A percentile compares a stretch with the other conserved stretches of the same genome.
Conservation (phyloP, 2,888 invertebrate genomes). For the Coelogynopora nodosa region DNA sequence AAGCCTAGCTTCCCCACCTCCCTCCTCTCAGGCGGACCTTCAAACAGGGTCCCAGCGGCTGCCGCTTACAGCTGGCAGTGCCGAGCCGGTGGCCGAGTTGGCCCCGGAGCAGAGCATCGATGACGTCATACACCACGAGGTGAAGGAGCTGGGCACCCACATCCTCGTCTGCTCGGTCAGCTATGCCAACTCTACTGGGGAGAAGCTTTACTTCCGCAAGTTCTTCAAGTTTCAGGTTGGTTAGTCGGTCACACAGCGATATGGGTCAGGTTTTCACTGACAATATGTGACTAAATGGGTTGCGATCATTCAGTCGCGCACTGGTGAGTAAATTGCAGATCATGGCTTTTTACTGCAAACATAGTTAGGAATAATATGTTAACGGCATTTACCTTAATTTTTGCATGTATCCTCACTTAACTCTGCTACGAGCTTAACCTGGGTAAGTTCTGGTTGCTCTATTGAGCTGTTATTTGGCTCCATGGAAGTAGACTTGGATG, state of each 20-base stretch:
- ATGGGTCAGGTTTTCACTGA: background rate
- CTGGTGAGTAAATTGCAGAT: too few relatives aligned
- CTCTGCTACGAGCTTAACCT: too few relatives aligned
- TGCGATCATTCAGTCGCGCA: too few relatives aligned
- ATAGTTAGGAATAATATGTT: too few relatives aligned
- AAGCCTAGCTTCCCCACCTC: too few relatives aligned
- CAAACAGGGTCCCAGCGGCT: conserved; percentile 85
- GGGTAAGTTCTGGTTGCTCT: too few relatives aligned
- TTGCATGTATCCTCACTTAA: too few relatives aligned
- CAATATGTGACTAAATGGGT: conserved; percentile 85
- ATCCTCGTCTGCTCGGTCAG: conserved; percentile 93
- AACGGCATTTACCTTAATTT: too few relatives aligned
- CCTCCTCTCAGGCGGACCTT: conserved; percentile 74
- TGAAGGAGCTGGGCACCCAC: conserved; percentile 96
- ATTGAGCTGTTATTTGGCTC: too few relatives aligned
- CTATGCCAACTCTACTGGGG: conserved; percentile 72
- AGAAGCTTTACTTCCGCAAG: conserved; percentile 81
- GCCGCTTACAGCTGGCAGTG: conserved; percentile 69
- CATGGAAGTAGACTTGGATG: too few relatives aligned
- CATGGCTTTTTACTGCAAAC: too few relatives aligned
- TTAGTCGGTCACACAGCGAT: background rate
- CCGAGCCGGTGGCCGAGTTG: conserved; percentile 67
- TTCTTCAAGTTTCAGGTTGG: conserved; percentile 82
- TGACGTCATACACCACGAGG: conserved; percentile 94
- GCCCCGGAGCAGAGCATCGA: conserved; percentile 80